phyloP scores from a whole-genome alignment of 2,113 vertebrate species.

The Tinamus guttatus region DNA sequence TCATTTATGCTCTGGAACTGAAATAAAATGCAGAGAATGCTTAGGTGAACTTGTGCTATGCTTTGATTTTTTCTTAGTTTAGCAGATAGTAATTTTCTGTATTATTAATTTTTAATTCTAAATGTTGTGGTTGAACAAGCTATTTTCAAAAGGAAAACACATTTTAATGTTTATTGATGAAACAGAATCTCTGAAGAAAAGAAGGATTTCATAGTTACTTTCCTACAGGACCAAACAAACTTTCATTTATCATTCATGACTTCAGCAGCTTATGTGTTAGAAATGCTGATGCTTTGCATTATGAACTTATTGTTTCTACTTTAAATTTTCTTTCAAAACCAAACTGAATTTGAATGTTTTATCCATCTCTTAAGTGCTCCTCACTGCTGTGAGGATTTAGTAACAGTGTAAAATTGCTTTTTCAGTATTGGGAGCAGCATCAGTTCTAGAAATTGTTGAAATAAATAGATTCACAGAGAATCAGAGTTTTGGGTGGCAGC shows the following conservation, averaged over 20 bases:
- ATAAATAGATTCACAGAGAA: not conserved
- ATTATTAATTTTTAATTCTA: slow-evolving; percentile 38
- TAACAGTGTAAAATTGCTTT: not conserved
- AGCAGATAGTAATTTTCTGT: not conserved
- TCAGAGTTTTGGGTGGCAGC: not conserved
- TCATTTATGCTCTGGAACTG: not conserved
- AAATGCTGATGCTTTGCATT: not conserved
- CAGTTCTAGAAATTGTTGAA: not conserved
- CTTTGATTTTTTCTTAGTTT: not conserved
- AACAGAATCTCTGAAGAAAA: not conserved
- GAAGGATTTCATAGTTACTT: not conserved
- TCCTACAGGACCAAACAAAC: not conserved
- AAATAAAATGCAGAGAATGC: not conserved
- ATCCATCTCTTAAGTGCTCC: not conserved
- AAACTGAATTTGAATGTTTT: not conserved
- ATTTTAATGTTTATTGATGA: not conserved
- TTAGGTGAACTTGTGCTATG: not conserved
- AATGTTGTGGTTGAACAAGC: not conserved
- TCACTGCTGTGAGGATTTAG: not conserved
- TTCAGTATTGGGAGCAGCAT: not conserved
- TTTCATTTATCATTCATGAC: not conserved
- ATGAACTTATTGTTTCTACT: not conserved
- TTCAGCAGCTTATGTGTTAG: not conserved
- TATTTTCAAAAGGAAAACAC: not conserved
- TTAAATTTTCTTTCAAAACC: not conserved